Evolutionary conservation across 2,113 vertebrate species (phyloP).

Genomic region (Thamnaconus septentrionalis): DNA sequence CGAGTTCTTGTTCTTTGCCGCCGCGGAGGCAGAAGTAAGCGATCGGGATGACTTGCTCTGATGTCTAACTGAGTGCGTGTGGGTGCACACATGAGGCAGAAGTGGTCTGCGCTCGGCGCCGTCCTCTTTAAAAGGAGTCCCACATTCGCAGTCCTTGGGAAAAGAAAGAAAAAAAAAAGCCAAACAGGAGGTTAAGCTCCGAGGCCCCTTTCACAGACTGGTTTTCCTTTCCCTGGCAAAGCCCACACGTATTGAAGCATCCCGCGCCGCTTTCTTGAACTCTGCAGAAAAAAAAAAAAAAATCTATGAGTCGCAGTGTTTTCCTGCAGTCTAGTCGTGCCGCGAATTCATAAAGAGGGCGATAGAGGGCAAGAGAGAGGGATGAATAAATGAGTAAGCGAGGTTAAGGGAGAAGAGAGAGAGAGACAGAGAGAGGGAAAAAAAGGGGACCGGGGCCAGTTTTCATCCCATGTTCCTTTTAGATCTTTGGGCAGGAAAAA

Average conservation of each 20-base stretch:
- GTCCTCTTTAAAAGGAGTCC: conserved; percentile 3
- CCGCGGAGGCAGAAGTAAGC: background rate
- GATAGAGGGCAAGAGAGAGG: conserved; percentile 4
- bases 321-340: conserved; percentile 30
- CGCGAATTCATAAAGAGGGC: conserved; percentile 32
- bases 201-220: conserved; percentile 18
- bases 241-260: conserved; percentile 47
- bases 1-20: background rate
- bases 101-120: background rate
- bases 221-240: conserved; percentile 24
- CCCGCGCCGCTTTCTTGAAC: conserved; percentile 37
- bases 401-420: conserved; percentile 16
- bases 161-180: background rate
- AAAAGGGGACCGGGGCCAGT: background rate
- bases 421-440: conserved; percentile 10
- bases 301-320: conserved; percentile 40
- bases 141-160: conserved; percentile 8
- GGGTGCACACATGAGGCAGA: background rate
- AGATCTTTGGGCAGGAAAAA: conserved; percentile 51
- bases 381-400: conserved; percentile 30
- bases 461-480: conserved; percentile 46
- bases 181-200: conserved; percentile 23
- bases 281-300: conserved; percentile 7
- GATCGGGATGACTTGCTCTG: no score
- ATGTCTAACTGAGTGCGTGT: background rate